phyloP scores from a whole-genome alignment of 2,797 vertebrate genomes.

The Micrastur ruficollis region DNA sequence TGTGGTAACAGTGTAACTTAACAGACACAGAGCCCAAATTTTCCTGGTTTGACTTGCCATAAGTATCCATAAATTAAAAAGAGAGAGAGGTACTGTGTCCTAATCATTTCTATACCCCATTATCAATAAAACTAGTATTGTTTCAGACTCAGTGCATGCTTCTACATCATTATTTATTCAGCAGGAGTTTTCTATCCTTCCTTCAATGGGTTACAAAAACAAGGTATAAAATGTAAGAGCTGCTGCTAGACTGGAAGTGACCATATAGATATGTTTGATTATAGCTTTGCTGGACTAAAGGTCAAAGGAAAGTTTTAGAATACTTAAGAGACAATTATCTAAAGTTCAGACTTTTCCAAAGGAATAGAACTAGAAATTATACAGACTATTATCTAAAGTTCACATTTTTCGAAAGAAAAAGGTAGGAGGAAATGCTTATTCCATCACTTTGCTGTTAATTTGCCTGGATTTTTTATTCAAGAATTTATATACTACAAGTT shows the following conservation, averaged over 20 bases:
- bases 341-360: constrained; percentile 71
- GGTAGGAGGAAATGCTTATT: not conserved
- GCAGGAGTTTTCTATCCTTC: not conserved
- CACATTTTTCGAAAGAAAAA: constrained; percentile 55
- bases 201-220: constrained; percentile 9
- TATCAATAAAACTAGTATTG: not conserved
- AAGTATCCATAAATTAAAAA: not conserved
- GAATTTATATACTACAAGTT: constrained; percentile 10
- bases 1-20: not conserved
- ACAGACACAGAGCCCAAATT: not conserved
- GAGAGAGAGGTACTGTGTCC: not conserved
- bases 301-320: constrained; percentile 68
- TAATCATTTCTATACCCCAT: not conserved
- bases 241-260: constrained; percentile 11
- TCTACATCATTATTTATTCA: not conserved
- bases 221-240: not conserved
- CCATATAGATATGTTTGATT: constrained; percentile 47
- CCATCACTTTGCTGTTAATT: constrained; percentile 34
- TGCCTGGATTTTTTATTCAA: not conserved
- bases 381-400: constrained; percentile 69
- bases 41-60: not conserved
- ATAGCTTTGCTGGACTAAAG: constrained; percentile 56
- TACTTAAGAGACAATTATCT: constrained; percentile 69
- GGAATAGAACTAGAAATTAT: constrained; percentile 59
- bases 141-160: not conserved